Percentiles rank a stretch among this genome's conserved stretches.
Conservation (phyloP, 2,888 invertebrate genomes). For the Gastrophysa polygoni region DNA sequence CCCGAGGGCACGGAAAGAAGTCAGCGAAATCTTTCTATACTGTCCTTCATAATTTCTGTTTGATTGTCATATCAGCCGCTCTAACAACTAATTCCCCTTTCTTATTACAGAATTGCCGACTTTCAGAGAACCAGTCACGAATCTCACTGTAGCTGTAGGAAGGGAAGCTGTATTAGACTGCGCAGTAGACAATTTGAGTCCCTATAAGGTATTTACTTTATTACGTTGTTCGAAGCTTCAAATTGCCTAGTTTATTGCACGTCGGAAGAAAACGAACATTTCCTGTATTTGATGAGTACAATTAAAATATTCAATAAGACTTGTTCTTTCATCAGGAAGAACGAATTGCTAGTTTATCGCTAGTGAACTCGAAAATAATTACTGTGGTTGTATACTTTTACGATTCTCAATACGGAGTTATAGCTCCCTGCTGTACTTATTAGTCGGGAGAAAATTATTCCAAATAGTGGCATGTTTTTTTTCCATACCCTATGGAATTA, state of each 20-base stretch:
- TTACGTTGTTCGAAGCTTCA: neutral
- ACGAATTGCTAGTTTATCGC: neutral
- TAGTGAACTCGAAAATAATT: neutral
- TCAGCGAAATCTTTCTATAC: too few species aligned
- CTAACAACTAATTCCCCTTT: conserved; percentile 13
- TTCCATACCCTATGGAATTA: too few species aligned
- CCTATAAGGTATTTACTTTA: conserved; percentile 72
- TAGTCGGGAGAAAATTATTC: too few species aligned
- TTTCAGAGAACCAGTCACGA: conserved; percentile 81
- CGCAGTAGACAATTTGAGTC: conserved; percentile 79
- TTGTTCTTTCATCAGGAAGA: neutral
- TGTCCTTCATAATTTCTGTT: too few species aligned
- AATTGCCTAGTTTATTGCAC: conserved; percentile 7
- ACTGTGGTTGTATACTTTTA: neutral
- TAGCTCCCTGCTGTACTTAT: too few species aligned
- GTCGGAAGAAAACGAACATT: neutral
- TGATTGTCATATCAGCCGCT: too few species aligned
- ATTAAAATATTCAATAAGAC: conserved; percentile 13
- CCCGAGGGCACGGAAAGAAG: too few species aligned
- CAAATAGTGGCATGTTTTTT: too few species aligned
- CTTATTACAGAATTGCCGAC: conserved; percentile 74
- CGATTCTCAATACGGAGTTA: too few species aligned
- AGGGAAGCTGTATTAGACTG: conserved; percentile 83
- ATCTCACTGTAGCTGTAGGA: conserved; percentile 83
- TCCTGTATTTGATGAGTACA: neutral